Percentiles rank a stretch among this genome's conserved stretches.
Conservation (phyloP, 2,797 vertebrate species). For the Siniperca undulata region DNA sequence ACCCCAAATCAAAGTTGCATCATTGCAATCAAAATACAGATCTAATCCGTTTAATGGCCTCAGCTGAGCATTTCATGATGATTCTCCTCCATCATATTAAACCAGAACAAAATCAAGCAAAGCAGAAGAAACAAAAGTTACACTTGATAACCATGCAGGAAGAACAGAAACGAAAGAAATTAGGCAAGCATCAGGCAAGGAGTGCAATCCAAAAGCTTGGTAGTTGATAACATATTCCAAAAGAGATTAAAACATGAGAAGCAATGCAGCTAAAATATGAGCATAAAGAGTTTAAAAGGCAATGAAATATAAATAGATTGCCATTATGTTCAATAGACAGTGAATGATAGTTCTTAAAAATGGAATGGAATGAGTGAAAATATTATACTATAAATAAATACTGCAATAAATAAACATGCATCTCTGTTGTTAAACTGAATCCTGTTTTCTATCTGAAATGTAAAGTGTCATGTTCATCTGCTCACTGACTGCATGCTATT, state of each 20-base stretch:
- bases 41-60: constrained; percentile 10
- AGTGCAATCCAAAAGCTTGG: constrained; percentile 42
- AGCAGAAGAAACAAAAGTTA: constrained; percentile 51
- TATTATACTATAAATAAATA: constrained; percentile 45
- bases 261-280: constrained; percentile 35
- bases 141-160: constrained; percentile 73
- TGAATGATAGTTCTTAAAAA: constrained; percentile 30
- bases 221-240: constrained; percentile 43
- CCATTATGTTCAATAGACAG: constrained; percentile 31
- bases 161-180: constrained; percentile 52
- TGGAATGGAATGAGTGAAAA: constrained; percentile 38
- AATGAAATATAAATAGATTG: constrained; percentile 25
- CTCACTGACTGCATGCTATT: constrained; percentile 63
- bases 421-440: constrained; percentile 55
- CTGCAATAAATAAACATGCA: constrained; percentile 78
- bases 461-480: constrained; percentile 37
- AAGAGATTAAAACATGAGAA: constrained; percentile 46
- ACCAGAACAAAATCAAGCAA: constrained; percentile 50
- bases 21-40: constrained; percentile 29
- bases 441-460: constrained; percentile 45
- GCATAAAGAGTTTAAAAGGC: constrained; percentile 41
- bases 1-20: constrained; percentile 22
- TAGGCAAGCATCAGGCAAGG: constrained; percentile 56
- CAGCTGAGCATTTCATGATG: constrained; percentile 23
- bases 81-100: constrained; percentile 33